These are phyloP conservation scores for Neotoma lepida DNA, from an alignment of 2,113 vertebrate genomes.

Conservation along the genomic window DNA sequence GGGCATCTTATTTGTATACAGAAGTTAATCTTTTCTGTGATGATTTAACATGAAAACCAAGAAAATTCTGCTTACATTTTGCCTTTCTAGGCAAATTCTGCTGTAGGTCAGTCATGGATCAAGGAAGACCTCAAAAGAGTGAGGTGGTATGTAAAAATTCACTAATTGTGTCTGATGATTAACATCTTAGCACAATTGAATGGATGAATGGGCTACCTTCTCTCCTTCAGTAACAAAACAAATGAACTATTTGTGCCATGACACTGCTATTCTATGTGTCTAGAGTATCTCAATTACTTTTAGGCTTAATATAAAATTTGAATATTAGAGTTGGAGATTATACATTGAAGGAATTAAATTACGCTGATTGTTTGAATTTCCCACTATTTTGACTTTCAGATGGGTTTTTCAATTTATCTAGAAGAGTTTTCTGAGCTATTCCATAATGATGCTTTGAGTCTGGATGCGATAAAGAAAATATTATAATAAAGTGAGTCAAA, in stretches of 20 bases:
- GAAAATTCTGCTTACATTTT: not conserved
- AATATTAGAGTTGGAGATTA: not conserved
- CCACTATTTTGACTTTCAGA: not conserved
- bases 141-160: not conserved
- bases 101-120: not conserved
- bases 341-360: not conserved
- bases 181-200: conserved; percentile 39
- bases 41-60: not conserved
- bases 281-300: not conserved
- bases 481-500: not conserved
- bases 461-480: not conserved
- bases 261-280: not conserved
- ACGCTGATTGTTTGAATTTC: not conserved
- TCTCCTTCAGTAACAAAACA: conserved; percentile 59
- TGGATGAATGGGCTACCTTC: conserved; percentile 72
- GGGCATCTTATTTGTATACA: not conserved
- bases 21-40: not conserved
- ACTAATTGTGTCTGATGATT: not conserved
- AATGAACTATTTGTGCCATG: conserved; percentile 51
- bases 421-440: not conserved
- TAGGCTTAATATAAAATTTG: conserved; percentile 23
- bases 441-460: not conserved
- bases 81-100: not conserved
- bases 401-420: not conserved
- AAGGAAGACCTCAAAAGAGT: not conserved